phyloP scores from a whole-genome alignment of 2,888 invertebrate genomes.

The Daptonema setosum region DNA sequence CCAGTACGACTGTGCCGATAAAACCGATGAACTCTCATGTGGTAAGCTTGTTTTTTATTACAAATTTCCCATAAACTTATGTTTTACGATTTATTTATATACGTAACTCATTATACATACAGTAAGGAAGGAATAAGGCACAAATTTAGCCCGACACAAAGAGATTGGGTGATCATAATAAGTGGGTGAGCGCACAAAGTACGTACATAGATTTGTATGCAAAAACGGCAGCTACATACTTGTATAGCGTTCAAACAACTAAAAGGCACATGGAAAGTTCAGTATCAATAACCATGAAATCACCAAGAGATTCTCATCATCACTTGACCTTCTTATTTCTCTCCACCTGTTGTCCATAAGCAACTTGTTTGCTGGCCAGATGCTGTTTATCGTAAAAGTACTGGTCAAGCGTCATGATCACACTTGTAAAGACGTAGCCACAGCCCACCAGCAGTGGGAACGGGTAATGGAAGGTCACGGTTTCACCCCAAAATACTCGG shows the following conservation, averaged over 20 bases:
- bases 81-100: not conserved
- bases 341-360: too few relatives aligned
- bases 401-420: slow-evolving; percentile 17
- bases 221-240: not conserved
- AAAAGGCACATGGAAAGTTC: not conserved
- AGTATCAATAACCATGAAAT: not conserved
- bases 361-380: too few relatives aligned
- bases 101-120: not conserved
- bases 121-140: too few relatives aligned
- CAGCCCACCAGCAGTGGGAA: slow-evolving; percentile 19
- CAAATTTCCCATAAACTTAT: not conserved
- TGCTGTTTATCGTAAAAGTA: not conserved
- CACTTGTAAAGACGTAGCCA: slow-evolving; percentile 23
- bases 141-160: too few relatives aligned
- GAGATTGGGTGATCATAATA: too few relatives aligned
- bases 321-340: not conserved
- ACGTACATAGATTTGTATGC: too few relatives aligned
- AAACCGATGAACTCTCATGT: slow-evolving; percentile 15
- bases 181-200: too few relatives aligned
- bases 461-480: slow-evolving; percentile 20
- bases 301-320: not conserved
- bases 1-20: slow-evolving; percentile 12
- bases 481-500: slow-evolving; percentile 24
- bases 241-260: too few relatives aligned
- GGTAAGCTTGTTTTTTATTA: slow-evolving; percentile 5